Base-by-base conservation (phyloP, 2,888 invertebrate species). In the Tetropium fuscum region DNA sequence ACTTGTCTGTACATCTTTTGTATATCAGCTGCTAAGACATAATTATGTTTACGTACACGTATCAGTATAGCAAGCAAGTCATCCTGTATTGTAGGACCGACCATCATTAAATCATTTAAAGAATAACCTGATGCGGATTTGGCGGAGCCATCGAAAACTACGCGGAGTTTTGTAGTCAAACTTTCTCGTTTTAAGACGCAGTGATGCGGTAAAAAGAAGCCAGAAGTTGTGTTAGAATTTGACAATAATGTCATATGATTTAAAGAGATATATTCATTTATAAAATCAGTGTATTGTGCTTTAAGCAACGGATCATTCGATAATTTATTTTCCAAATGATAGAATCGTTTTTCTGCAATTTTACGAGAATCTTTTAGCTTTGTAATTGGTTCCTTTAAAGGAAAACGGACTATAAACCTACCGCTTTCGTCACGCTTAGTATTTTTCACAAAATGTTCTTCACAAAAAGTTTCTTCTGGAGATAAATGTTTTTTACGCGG, bases 191-290 rank as follows among this genome's bases (percentile, higher is more conserved):
- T 40, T 40, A 40, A 40, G 8, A 40, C 20, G n/a, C 20, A 40
- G 4, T 40, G 40, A 40, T 40, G 40, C 20, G 20, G 40, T 40
- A 40, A 19, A 40, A 40, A 40, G 40, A 40, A 40, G 7, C 40
- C 40, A 20, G n/a, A 5, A 40, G 18, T 4, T 18, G 4, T 40
- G 1, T 40, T 20, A 40, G 19, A 10, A 20, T 40, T 19, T 18
- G 40, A 18, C 11, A 19, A 10, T n/a, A 40, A 19, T 1, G 40
- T 40, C 40, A 40, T 40, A 6, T 40, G 40, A 19, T 40, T 40
- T 19, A 40, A 19, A 18, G 1, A 1, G 7, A 40, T 10, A 18
- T 40, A 40, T 18, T 40, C 40, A 19, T 40, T 7, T n/a, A 40
- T 40, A 18, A 40, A 40, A n/a, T 40, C 18, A 5, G 8, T 3